Conservation (phyloP, 2,888 invertebrate genomes). For the Caenorhabditis sp. region DNA sequence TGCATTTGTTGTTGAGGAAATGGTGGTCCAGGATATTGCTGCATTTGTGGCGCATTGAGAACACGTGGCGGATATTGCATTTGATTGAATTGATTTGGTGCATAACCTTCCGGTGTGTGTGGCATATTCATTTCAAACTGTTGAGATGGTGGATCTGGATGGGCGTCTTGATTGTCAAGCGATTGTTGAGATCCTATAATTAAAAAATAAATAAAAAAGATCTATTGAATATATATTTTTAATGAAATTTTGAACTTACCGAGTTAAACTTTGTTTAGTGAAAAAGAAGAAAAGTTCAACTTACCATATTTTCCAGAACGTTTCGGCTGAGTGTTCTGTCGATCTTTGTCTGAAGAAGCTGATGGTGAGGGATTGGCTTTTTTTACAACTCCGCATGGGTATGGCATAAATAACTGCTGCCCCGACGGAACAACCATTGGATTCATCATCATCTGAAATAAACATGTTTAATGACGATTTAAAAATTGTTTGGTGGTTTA, state of each 20-base stretch:
- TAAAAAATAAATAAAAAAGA: no score
- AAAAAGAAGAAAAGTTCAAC: no score
- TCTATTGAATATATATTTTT: no score
- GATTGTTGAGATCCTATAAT: background rate
- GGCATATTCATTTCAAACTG: background rate
- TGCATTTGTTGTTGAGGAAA: slow-evolving; percentile 10
- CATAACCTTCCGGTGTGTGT: slow-evolving; percentile 8
- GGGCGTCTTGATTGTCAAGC: background rate
- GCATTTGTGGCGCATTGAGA: background rate
- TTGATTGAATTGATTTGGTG: slow-evolving; percentile 13
- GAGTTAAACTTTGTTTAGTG: no score
- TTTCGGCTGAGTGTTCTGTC: background rate
- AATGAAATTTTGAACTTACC: no score
- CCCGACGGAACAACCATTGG: background rate
- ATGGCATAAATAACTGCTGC: background rate
- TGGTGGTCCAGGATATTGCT: background rate
- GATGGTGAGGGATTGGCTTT: background rate
- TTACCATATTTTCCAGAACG: background rate
- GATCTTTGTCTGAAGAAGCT: background rate
- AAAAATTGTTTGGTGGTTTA: background rate
- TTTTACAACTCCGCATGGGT: background rate
- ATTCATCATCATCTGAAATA: background rate
- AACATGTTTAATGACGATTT: background rate
- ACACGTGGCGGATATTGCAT: background rate
- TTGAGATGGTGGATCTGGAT: background rate